phyloP scores from a whole-genome alignment of 2,797 vertebrate species.

The Eulemur coronatus region DNA sequence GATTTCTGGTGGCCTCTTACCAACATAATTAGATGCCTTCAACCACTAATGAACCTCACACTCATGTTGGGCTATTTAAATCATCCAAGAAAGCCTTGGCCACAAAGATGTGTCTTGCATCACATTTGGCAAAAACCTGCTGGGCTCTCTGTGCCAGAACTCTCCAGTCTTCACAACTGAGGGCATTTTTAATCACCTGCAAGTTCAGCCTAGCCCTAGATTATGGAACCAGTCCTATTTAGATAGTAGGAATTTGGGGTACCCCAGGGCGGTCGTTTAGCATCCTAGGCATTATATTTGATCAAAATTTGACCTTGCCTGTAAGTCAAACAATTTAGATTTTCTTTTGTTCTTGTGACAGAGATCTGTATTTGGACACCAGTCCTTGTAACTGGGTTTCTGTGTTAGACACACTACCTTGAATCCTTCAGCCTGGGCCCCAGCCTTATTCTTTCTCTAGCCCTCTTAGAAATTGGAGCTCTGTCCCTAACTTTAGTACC shows the following conservation, averaged over 20 bases:
- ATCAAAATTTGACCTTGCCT: background rate
- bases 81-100: constrained; percentile 52
- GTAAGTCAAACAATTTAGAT: background rate
- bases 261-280: background rate
- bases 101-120: constrained; percentile 43
- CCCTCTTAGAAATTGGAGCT: background rate
- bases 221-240: background rate
- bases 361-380: background rate
- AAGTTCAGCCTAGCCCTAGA: background rate
- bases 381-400: background rate
- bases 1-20: constrained; percentile 51
- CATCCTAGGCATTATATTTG: background rate
- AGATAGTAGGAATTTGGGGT: background rate
- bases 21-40: constrained; percentile 58
- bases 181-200: constrained; percentile 23
- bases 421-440: background rate
- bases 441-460: background rate
- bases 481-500: background rate
- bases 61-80: constrained; percentile 41
- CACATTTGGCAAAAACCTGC: constrained; percentile 25
- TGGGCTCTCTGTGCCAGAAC: background rate
- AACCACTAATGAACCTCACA: constrained; percentile 58
- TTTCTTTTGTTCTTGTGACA: background rate
- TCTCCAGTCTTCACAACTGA: background rate
- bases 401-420: background rate